These are phyloP conservation scores for Stichodactyla mertensii DNA, from an alignment of 64 coral and sea anemone species.

Conservation along the genomic window DNA sequence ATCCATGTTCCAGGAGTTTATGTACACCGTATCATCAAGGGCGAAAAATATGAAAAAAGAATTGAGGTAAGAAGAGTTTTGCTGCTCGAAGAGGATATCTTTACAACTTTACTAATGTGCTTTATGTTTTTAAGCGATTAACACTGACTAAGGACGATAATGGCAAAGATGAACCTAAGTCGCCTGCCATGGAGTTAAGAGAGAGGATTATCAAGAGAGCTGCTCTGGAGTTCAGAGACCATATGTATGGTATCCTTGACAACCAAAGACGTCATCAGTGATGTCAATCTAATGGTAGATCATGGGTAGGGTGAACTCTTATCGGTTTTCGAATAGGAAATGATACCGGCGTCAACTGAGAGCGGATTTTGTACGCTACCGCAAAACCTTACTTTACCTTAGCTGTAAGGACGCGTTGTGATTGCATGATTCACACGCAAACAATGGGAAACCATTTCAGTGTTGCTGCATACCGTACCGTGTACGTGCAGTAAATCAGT, in stretches of 20 bases:
- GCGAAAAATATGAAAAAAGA: conserved; percentile 83
- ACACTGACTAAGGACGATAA: conserved; percentile 53
- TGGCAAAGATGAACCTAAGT: conserved; percentile 39
- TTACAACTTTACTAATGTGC: neutral
- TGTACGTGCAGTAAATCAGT: no score
- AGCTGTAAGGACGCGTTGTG: no score
- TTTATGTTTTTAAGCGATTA: conserved; percentile 39
- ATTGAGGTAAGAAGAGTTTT: conserved; percentile 64
- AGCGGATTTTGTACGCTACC: no score
- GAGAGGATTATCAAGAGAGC: conserved; percentile 93
- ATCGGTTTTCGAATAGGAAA: no score
- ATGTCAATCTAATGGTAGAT: neutral
- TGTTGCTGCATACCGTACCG: no score
- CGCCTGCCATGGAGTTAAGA: conserved; percentile 60
- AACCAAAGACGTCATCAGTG: neutral
- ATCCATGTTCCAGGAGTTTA: conserved; percentile 86
- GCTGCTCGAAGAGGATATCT: no score
- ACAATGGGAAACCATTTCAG: no score
- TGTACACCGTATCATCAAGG: conserved; percentile 78
- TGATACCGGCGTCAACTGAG: no score
- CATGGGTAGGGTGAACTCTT: no score
- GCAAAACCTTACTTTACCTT: no score
- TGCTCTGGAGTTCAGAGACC: conserved; percentile 83
- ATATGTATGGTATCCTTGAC: conserved; percentile 99
- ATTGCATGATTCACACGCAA: no score